Evolutionary conservation across 2,113 vertebrate species (phyloP).

Genomic region (Plestiodon gilberti): DNA sequence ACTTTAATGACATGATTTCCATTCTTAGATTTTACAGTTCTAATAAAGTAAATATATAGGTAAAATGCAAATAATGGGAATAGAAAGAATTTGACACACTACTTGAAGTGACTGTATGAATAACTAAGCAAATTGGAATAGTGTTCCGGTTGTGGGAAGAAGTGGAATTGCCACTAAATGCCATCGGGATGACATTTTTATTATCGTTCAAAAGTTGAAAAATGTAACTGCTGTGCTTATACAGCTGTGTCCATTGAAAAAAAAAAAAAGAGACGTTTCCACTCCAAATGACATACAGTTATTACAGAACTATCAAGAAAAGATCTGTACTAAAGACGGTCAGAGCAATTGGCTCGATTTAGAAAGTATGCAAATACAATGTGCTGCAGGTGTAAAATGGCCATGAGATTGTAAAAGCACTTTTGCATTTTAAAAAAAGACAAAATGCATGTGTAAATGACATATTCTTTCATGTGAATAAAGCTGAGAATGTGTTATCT

Average conservation of each 20-base stretch:
- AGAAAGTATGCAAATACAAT: neutral
- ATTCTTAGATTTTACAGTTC: neutral
- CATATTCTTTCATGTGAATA: neutral
- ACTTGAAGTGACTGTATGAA: neutral
- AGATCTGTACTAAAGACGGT: neutral
- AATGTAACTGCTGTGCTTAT: neutral
- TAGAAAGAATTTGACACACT: neutral
- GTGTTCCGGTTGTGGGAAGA: neutral
- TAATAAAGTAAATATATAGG: neutral
- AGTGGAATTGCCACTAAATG: neutral
- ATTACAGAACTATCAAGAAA: neutral
- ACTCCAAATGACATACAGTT: neutral
- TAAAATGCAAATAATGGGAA: neutral
- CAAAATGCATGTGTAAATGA: neutral
- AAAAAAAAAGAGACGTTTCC: neutral
- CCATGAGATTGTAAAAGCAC: neutral
- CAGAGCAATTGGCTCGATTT: neutral
- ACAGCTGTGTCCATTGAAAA: neutral
- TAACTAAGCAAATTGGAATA: neutral
- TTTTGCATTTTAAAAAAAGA: neutral
- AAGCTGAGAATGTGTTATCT: neutral
- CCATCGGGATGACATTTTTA: neutral
- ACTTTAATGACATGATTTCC: neutral
- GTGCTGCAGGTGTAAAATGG: conserved; percentile 1
- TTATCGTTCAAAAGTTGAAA: neutral